phyloP scores from a whole-genome alignment of 2,113 vertebrate genomes.

The Heliornis fulica region DNA sequence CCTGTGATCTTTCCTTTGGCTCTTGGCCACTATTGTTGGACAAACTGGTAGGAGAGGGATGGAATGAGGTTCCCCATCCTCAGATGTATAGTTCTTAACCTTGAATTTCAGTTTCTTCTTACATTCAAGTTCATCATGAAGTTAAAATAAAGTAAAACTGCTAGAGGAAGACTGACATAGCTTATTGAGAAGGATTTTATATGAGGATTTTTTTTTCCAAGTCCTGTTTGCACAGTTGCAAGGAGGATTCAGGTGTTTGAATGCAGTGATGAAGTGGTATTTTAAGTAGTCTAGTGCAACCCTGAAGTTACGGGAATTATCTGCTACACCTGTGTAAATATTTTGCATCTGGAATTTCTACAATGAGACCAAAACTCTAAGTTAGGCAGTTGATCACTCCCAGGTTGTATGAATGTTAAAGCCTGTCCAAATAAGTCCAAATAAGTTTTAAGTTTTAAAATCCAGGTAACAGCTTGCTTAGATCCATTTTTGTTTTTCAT shows the following conservation, averaged over 20 bases:
- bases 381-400: neutral
- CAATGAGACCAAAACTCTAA: neutral
- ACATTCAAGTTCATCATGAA: neutral
- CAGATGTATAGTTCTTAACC: neutral
- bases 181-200: neutral
- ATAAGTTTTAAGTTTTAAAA: neutral
- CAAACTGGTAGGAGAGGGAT: too few species aligned
- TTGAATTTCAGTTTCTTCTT: neutral
- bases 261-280: neutral
- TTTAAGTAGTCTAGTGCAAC: neutral
- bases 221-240: rapidly evolving
- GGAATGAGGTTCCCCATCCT: too few species aligned
- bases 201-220: neutral
- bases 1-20: too few species aligned
- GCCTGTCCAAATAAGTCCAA: neutral
- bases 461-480: neutral
- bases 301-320: neutral
- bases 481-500: neutral
- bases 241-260: neutral
- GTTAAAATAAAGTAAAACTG: neutral
- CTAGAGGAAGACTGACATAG: neutral
- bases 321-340: rapidly evolving
- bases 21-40: too few species aligned
- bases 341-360: neutral
- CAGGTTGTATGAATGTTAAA: neutral